These are phyloP conservation scores for Balearica regulorum DNA, from an alignment of 2,797 vertebrate species.

Conservation along the genomic window DNA sequence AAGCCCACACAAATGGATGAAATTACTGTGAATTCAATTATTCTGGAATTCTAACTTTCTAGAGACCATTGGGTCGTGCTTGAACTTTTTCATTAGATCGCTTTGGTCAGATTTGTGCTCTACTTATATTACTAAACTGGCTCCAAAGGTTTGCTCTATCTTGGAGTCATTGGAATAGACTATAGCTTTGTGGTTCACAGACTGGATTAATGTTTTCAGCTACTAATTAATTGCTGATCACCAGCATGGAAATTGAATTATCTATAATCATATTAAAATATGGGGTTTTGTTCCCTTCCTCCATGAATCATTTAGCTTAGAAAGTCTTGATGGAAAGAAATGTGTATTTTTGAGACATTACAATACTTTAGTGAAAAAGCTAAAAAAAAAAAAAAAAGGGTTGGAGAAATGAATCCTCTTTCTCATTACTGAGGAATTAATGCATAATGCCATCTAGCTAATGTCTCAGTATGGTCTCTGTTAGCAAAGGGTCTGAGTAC, in stretches of 20 bases:
- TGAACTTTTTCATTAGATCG: constrained; percentile 62
- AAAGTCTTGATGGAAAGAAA: constrained; percentile 44
- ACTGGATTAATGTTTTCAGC: constrained; percentile 59
- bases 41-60: constrained; percentile 68
- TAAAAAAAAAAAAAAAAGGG: neutral
- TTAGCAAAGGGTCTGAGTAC: neutral
- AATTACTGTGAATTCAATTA: constrained; percentile 68
- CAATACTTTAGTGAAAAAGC: neutral
- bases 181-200: constrained; percentile 56
- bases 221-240: constrained; percentile 64
- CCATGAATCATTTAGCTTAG: constrained; percentile 1
- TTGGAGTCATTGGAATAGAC: constrained; percentile 38
- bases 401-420: neutral
- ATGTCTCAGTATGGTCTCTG: neutral
- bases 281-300: constrained; percentile 8
- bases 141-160: constrained; percentile 61
- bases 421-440: neutral
- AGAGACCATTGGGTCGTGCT: constrained; percentile 43
- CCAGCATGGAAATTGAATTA: constrained; percentile 62
- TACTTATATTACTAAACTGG: constrained; percentile 65
- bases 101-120: constrained; percentile 57
- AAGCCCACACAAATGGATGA: constrained; percentile 69
- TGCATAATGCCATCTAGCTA: neutral
- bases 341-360: constrained; percentile 22
- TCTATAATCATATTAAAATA: constrained; percentile 66